Evolutionary conservation across 2,797 vertebrate genomes (phyloP).

Genomic region (Pangasius djambal): DNA sequence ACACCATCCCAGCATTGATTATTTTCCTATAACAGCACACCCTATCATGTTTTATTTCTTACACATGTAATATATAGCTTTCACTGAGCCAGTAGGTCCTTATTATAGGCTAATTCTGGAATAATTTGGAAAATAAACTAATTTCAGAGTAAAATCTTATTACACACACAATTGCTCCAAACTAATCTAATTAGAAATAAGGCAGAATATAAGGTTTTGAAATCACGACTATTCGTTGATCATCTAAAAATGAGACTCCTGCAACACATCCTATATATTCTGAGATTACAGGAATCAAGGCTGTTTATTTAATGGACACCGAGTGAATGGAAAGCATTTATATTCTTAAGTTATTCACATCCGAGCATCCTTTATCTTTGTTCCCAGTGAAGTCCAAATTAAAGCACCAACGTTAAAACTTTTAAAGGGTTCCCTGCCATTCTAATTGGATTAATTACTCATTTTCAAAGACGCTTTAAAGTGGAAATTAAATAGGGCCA

Average conservation of each 20-base stretch:
- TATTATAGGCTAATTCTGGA: neutral
- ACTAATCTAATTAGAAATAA: neutral
- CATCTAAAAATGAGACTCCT: neutral
- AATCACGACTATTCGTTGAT: neutral
- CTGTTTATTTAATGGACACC: neutral
- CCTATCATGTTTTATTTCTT: neutral
- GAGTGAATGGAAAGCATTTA: neutral
- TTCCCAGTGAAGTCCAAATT: neutral
- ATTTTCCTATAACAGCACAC: neutral
- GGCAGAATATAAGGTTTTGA: neutral
- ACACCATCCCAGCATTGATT: neutral
- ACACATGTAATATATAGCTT: neutral
- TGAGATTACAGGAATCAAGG: neutral
- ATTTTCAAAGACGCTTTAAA: neutral
- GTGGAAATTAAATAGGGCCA: neutral
- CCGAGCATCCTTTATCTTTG: neutral
- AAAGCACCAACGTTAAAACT: neutral
- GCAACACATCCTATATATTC: neutral
- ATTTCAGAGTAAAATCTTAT: neutral
- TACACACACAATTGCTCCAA: neutral
- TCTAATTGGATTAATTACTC: neutral
- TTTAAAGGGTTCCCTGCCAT: neutral
- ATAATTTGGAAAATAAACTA: neutral
- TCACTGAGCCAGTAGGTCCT: neutral
- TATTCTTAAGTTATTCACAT: neutral